Evolutionary conservation across 2,888 invertebrate genomes (phyloP).

Genomic region (Drosophila kambysellisi): DNA sequence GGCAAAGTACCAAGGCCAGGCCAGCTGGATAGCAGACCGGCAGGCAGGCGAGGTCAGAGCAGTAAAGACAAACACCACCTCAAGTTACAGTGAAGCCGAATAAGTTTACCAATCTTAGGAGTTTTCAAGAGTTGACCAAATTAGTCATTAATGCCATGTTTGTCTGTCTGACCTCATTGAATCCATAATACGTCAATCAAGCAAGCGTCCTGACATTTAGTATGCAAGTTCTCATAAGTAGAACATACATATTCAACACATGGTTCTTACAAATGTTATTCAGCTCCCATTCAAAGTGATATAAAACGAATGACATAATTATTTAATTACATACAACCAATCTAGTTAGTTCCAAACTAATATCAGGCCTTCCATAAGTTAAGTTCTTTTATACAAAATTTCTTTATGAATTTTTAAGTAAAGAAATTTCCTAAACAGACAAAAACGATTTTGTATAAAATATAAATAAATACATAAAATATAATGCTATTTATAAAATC

Average conservation of each 20-base stretch:
- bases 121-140: neutral
- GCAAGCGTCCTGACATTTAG: neutral
- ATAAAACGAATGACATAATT: constrained; percentile 3
- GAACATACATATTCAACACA: constrained; percentile 19
- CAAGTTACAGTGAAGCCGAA: constrained; percentile 29
- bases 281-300: constrained; percentile 9
- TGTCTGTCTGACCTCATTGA: constrained; percentile 2
- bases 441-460: neutral
- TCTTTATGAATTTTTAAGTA: neutral
- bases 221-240: neutral
- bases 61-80: neutral
- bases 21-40: constrained; percentile 21
- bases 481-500: neutral
- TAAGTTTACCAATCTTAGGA: neutral
- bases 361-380: neutral
- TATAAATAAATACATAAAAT: neutral
- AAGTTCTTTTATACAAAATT: neutral
- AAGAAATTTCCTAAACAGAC: neutral
- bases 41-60: constrained; percentile 9
- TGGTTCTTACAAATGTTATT: neutral
- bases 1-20: constrained; percentile 21
- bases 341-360: neutral
- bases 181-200: constrained; percentile 1
- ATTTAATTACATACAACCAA: neutral
- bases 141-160: neutral